phyloP scores from a whole-genome alignment of 37 sponge, comb jelly and placozoan species.

The Hormiphora californensis region DNA sequence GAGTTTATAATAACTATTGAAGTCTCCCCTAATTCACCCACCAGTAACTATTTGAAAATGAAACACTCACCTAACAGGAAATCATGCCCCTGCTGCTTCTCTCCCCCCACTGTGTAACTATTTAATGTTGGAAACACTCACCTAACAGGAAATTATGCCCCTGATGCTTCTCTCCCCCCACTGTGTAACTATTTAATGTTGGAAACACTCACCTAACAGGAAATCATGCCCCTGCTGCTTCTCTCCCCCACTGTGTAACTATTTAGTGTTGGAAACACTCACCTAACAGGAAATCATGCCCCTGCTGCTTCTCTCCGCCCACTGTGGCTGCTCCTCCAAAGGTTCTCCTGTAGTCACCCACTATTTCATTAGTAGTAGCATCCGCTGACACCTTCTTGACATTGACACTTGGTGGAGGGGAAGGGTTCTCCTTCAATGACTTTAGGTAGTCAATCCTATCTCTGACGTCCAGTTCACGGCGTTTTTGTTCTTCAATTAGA shows the following conservation, averaged over 20 bases:
- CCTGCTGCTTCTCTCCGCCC: too few species aligned
- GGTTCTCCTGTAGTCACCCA: too few species aligned
- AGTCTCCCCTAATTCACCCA: too few species aligned
- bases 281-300: not conserved
- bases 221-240: not conserved
- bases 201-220: not conserved
- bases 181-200: too few species aligned
- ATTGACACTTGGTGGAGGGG: not conserved
- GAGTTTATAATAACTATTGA: too few species aligned
- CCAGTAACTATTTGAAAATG: too few species aligned
- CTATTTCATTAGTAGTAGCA: not conserved
- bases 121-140: not conserved
- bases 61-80: not conserved
- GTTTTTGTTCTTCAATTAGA: conserved; percentile 4
- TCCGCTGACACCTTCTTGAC: not conserved
- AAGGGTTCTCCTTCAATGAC: not conserved
- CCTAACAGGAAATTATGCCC: not conserved
- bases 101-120: too few species aligned
- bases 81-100: not conserved
- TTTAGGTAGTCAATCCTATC: conserved; percentile 21
- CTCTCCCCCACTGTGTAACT: too few species aligned
- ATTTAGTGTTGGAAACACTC: not conserved
- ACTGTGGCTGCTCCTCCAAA: too few species aligned
- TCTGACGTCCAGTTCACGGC: not conserved
- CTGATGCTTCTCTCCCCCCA: too few species aligned